A percentile compares a stretch with the other conserved stretches of the same genome.
Conservation (phyloP, 2,888 invertebrate species). For the Acronicta aceris region DNA sequence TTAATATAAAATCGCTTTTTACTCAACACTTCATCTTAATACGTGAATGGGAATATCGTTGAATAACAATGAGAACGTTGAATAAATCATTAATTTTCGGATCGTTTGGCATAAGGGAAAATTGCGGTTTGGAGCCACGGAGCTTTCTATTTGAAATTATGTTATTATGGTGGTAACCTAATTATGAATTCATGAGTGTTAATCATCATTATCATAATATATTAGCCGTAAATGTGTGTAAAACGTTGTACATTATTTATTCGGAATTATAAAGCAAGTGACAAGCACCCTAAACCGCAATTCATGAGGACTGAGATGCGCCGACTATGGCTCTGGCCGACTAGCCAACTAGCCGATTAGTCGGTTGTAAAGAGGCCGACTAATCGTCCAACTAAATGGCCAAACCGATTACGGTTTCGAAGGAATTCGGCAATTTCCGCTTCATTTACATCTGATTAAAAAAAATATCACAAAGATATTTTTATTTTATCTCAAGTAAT, state of each 20-base stretch:
- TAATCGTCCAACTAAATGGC: no score
- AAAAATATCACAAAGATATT: no score
- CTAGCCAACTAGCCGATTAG: no score
- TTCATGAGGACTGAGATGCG: no score
- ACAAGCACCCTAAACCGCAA: no score
- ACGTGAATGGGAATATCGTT: constrained; percentile 48
- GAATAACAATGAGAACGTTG: constrained; percentile 51
- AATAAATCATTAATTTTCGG: constrained; percentile 55
- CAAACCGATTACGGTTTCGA: no score
- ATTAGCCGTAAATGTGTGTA: constrained; percentile 1
- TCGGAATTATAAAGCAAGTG: neutral
- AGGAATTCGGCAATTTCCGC: no score
- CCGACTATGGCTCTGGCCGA: no score
- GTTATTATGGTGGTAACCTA: constrained; percentile 12
- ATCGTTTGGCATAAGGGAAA: constrained; percentile 39
- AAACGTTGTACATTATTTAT: neutral
- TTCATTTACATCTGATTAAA: no score
- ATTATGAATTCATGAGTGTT: constrained; percentile 14
- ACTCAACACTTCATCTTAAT: constrained; percentile 49
- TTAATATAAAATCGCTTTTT: constrained; percentile 66
- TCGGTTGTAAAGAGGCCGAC: no score
- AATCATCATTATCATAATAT: constrained; percentile 11
- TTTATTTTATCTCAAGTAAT: no score
- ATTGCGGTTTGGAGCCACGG: constrained; percentile 27
- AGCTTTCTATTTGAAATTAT: constrained; percentile 7